Percentiles rank a stretch among this genome's conserved stretches.
These are phyloP conservation scores for Drosophila elegans DNA, from an alignment of 1,140 invertebrate species.

Conservation along the genomic window DNA sequence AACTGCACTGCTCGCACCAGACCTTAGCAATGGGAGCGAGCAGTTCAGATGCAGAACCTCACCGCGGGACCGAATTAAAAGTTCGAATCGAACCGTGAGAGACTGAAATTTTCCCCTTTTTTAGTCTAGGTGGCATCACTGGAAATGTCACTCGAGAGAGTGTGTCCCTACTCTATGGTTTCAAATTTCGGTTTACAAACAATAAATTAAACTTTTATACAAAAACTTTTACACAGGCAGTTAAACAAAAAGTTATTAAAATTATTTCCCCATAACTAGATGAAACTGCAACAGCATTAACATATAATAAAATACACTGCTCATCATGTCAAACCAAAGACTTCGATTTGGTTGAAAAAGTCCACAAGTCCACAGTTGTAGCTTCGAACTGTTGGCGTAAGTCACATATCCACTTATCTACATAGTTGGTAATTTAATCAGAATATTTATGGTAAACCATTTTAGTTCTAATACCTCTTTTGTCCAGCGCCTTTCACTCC, in stretches of 20 bases:
- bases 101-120: no score
- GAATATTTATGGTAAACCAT: background rate
- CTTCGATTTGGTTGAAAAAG: slow-evolving; percentile 28
- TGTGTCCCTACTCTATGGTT: no score
- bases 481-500: slow-evolving; percentile 37
- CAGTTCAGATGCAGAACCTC: no score
- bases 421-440: no score
- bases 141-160: no score
- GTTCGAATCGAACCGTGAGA: no score
- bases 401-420: slow-evolving; percentile 27
- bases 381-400: slow-evolving; percentile 17
- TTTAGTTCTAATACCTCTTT: slow-evolving; percentile 32
- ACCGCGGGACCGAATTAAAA: no score
- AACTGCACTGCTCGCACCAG: no score
- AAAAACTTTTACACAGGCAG: no score
- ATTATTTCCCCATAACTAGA: slow-evolving; percentile 8
- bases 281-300: slow-evolving; percentile 35
- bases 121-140: no score
- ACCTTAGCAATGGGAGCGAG: no score
- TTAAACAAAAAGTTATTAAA: background rate
- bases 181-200: background rate
- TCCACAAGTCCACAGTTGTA: slow-evolving; percentile 34
- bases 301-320: slow-evolving; percentile 21
- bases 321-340: slow-evolving; percentile 34
- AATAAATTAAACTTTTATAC: background rate